Evolutionary conservation across 2,888 invertebrate genomes (phyloP).

Genomic region (Lithophane semibrunnea): DNA sequence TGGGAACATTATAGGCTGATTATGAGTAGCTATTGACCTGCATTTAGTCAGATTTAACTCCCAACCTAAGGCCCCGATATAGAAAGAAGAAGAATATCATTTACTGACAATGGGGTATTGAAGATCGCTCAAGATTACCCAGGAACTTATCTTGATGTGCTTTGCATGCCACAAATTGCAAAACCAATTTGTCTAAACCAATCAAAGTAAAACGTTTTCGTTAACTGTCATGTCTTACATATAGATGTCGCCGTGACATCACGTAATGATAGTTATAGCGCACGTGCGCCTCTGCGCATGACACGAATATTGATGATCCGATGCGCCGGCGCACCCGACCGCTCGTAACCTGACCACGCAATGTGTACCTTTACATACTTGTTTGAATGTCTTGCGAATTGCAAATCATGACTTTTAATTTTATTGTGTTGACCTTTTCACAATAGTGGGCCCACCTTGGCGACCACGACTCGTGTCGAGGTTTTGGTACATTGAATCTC

Average conservation of each 20-base stretch:
- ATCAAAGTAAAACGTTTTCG: slow-evolving; percentile 55
- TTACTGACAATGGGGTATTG: background rate
- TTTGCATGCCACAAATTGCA: slow-evolving; percentile 32
- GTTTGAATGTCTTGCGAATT: slow-evolving; percentile 46
- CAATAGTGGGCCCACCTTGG: slow-evolving; percentile 13
- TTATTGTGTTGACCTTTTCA: slow-evolving; percentile 42
- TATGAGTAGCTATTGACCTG: too few relatives aligned
- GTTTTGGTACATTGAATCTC: slow-evolving; percentile 6
- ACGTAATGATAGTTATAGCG: slow-evolving; percentile 61
- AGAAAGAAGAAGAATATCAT: background rate
- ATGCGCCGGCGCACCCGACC: slow-evolving; percentile 51
- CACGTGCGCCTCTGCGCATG: slow-evolving; percentile 66
- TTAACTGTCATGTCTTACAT: slow-evolving; percentile 67
- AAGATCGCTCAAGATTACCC: background rate
- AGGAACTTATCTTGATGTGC: background rate
- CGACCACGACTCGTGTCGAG: slow-evolving; percentile 1
- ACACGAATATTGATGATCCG: slow-evolving; percentile 59
- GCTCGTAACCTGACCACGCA: slow-evolving; percentile 45
- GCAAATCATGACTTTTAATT: slow-evolving; percentile 47
- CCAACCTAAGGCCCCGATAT: too few relatives aligned
- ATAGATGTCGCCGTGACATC: slow-evolving; percentile 63
- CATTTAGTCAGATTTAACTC: background rate
- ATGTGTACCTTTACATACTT: slow-evolving; percentile 43
- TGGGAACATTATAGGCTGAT: too few relatives aligned
- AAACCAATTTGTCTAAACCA: slow-evolving; percentile 33